A percentile compares a stretch with the other conserved stretches of the same genome.
Evolutionary conservation across 2,113 vertebrate genomes (phyloP).

Genomic region (Myotis lucifugus): DNA sequence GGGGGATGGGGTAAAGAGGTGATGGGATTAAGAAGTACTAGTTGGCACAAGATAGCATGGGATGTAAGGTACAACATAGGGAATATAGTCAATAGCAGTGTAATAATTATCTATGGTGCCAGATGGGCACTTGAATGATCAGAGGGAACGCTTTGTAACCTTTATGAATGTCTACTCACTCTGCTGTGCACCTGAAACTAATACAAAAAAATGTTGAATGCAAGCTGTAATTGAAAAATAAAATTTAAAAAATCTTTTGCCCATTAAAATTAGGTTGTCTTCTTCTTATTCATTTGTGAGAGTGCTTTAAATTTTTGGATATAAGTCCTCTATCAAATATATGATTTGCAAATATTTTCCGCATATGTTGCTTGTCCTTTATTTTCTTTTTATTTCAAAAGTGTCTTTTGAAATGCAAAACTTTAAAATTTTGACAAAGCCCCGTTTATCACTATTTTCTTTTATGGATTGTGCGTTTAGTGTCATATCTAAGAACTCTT

Average conservation of each 20-base stretch:
- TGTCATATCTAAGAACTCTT: not conserved
- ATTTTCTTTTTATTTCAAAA: not conserved
- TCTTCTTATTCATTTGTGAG: constrained; percentile 15
- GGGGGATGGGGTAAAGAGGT: not conserved
- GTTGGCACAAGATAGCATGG: not conserved
- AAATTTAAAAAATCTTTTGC: not conserved
- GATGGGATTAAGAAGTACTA: not conserved
- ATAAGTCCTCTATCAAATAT: not conserved
- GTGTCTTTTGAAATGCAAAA: not conserved
- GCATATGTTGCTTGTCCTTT: not conserved
- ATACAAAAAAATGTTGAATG: not conserved
- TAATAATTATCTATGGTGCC: not conserved
- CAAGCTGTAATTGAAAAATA: not conserved
- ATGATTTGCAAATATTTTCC: constrained; percentile 19
- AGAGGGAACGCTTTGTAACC: not conserved
- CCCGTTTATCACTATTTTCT: not conserved
- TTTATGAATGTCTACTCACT: not conserved
- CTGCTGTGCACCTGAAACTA: not conserved
- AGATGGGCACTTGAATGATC: not conserved
- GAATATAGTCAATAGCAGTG: not conserved
- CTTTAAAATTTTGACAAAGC: not conserved
- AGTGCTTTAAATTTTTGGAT: not conserved
- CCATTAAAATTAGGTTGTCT: not conserved
- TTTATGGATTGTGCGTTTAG: not conserved
- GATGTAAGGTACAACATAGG: not conserved